These are phyloP conservation scores for Anhinga anhinga DNA, from an alignment of 2,113 vertebrate species.

Conservation along the genomic window DNA sequence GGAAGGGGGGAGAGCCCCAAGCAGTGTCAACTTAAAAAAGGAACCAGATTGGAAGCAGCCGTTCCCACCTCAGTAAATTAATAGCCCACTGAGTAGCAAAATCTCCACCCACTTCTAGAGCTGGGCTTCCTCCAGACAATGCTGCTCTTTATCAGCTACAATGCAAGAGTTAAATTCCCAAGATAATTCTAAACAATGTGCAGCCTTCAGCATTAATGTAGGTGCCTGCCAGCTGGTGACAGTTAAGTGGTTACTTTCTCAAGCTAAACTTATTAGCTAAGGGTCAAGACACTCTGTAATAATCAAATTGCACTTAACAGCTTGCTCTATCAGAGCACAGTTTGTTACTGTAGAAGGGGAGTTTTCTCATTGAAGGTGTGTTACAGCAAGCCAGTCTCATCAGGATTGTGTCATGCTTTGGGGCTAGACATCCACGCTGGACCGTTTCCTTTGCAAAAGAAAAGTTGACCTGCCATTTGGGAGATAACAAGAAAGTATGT, in stretches of 20 bases:
- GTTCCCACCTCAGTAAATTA: neutral
- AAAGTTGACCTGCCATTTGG: neutral
- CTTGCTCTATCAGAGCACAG: neutral
- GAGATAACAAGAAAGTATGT: neutral
- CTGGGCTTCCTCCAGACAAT: neutral
- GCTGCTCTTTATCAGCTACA: neutral
- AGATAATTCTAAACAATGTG: slow-evolving; percentile 35
- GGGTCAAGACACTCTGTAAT: neutral
- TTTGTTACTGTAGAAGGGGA: neutral
- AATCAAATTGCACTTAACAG: neutral
- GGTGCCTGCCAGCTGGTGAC: slow-evolving; percentile 58
- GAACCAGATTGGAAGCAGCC: neutral
- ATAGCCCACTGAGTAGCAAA: neutral
- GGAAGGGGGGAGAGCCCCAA: neutral
- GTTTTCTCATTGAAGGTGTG: neutral
- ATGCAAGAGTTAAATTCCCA: slow-evolving; percentile 30
- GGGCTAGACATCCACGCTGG: neutral
- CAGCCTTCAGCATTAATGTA: slow-evolving; percentile 9
- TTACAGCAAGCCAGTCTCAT: neutral
- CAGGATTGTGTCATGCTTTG: neutral
- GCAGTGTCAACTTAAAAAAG: neutral
- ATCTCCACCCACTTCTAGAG: neutral
- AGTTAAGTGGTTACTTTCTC: slow-evolving; percentile 21
- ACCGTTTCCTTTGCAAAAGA: neutral
- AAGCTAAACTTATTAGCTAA: slow-evolving; percentile 27